Base-by-base conservation (phyloP, 2,888 invertebrate genomes). In the Zelleria hepariella region DNA sequence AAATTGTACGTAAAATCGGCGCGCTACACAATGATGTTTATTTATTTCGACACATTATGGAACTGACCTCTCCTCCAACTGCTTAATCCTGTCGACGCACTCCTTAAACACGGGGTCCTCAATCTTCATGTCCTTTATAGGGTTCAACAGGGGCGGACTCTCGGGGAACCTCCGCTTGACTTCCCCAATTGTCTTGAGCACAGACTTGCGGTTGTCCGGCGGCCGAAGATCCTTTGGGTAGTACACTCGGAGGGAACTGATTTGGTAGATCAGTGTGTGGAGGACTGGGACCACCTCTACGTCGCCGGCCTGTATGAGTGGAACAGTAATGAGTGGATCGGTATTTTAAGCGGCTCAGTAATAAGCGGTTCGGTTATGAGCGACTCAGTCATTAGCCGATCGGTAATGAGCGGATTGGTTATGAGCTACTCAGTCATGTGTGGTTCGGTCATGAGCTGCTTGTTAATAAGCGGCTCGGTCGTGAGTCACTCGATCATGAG, bases 41-140 rank as follows among this genome's bases (percentile, higher is more conserved):
- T 15, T 15, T 42, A 10, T 5, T 32, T 42, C 10, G 15, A 15
- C 32, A 42, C 10, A 10, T 15, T 15, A 10, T 10, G 4, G 15
- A 42, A 65, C 61, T 73, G 68, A 91, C 91, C 92, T 91, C 72
- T 94, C 93, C 78, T 98, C 97, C 67, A 97, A 92, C 60, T 91
- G 87, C 74, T 96, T 93, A 65, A 98, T 96, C 72, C 94, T 94
- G 64, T 93, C 92, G 0, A 97, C 93, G 60, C 97, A 91, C 51
- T 94, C 93, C 65, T 93, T 91, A 70, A 98, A 96, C 8, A 92
- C 92, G 0, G 91, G 78, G 51, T 98, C 96, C 61, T 93, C 93
- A 60, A 99, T 99, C 72, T 95, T 94, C 98, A 99, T 99, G 72
- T 99, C 99, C 60, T 94, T 94, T 20, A 98, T 91, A 0, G 99